Conservation (phyloP, 2,113 vertebrate genomes). For the Poicephalus gulielmi region DNA sequence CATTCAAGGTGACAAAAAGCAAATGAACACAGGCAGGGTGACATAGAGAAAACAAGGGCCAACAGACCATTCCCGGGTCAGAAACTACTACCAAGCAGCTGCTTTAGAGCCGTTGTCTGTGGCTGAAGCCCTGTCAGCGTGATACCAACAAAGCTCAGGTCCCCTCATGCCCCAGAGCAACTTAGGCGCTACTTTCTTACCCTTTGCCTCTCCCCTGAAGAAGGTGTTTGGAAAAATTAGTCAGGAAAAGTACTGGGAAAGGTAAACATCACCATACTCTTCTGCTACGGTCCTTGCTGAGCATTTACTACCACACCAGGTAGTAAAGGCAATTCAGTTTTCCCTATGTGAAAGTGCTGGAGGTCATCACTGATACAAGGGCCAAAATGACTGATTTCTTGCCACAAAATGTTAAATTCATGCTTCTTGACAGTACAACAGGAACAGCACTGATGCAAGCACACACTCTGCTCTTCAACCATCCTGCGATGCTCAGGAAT, state of each 20-base stretch:
- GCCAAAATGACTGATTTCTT: neutral
- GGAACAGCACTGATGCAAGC: neutral
- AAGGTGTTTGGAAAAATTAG: neutral
- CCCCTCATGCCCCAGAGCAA: rapidly evolving
- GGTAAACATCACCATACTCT: neutral
- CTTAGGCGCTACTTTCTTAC: neutral
- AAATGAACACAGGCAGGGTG: neutral
- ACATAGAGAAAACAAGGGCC: rapidly evolving
- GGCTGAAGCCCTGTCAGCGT: neutral
- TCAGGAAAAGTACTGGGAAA: neutral
- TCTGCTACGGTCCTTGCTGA: neutral
- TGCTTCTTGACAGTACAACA: neutral
- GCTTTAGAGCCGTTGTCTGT: neutral
- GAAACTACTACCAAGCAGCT: neutral
- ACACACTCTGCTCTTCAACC: neutral
- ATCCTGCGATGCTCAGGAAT: neutral
- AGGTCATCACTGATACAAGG: neutral
- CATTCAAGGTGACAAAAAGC: neutral
- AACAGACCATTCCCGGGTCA: neutral
- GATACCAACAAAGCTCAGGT: neutral
- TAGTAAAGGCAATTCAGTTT: neutral
- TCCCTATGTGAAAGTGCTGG: neutral
- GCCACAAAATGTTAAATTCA: neutral
- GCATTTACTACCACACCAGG: neutral
- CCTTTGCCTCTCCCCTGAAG: neutral